Evolutionary conservation across 1,140 invertebrate species (phyloP), one percentile per base, ranked within the genome.

Genomic region (Steinernema feltiae): DNA sequence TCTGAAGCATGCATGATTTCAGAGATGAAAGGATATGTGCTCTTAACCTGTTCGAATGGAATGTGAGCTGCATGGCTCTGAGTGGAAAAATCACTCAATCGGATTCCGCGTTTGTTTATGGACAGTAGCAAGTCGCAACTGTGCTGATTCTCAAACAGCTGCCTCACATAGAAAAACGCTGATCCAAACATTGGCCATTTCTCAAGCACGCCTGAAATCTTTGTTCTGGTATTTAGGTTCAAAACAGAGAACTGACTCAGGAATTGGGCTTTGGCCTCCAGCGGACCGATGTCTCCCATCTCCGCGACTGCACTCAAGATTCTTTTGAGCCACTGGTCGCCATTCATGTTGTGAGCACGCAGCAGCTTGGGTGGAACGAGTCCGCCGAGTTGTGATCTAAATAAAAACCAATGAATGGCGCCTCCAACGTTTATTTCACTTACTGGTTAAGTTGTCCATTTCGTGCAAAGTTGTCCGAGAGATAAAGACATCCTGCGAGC

Each of bases 121-220:
- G 71, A 63, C 72, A 72, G 30, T 69, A 79, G 73, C 69, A 72
- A 35, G 27, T 79, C 77, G 71, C 75, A 53, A 24, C 46, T 75
- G 76, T 75, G 32, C n/a, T 69, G 81, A 53, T 75, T 76, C 24
- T 69, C 31, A 7, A 71, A 32, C 18, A 76, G 31, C 80, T 89
- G 88, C 81, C 87, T 95, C 29, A 97, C 93, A 1, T 93, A 93
- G 89, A 98, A 99, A 90, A 98, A 98, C 85, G 94, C 95, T 69
- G 94, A 96, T 72, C 96, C 96, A 88, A 98, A 99, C 35, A 98
- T 88, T 46, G 92, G 92, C 95, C 95, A 98, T 81, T 92, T 92
- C 79, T 93, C 93, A 12, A 98, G 88, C 74, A 97, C 92, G 88
- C 92, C 91, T 91, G 84, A 31, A 80, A 83, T 79, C 69, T 35